These are phyloP conservation scores for Sphyrna mokarran DNA, from an alignment of 2,113 vertebrate species.

Conservation along the genomic window DNA sequence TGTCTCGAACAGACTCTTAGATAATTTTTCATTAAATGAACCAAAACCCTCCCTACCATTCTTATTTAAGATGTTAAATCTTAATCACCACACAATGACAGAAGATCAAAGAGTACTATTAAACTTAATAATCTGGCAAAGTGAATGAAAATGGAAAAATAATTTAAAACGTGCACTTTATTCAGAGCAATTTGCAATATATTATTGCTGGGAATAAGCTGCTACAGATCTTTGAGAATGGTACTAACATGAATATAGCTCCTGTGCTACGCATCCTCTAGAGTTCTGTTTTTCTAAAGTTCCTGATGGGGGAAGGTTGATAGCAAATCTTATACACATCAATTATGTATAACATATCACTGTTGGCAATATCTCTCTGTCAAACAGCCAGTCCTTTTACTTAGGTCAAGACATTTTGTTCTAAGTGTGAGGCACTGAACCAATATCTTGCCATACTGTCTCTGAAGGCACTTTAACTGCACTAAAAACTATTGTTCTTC, in stretches of 20 bases:
- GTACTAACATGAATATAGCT: neutral
- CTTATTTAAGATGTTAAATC: conserved; percentile 23
- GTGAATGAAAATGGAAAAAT: conserved; percentile 36
- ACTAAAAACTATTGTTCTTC: neutral
- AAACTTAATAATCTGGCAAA: conserved; percentile 37
- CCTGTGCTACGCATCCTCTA: neutral
- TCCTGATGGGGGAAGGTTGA: neutral
- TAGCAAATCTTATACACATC: neutral
- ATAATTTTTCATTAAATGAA: conserved; percentile 31
- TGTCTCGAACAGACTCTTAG: neutral
- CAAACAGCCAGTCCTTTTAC: neutral
- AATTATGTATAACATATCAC: neutral
- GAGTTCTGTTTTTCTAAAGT: neutral
- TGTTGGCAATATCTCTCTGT: neutral
- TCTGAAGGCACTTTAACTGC: neutral
- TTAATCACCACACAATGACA: conserved; percentile 31
- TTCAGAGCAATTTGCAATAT: conserved; percentile 21
- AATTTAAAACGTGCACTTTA: conserved; percentile 36
- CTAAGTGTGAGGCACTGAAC: neutral
- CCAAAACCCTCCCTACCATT: conserved; percentile 19
- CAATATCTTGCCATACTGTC: neutral
- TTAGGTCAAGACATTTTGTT: neutral
- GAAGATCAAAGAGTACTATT: conserved; percentile 36
- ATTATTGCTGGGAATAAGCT: conserved; percentile 22
- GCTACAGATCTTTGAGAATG: neutral